Evolutionary conservation across 2,797 vertebrate species (phyloP).

Genomic region (Pelobates cultripes): DNA sequence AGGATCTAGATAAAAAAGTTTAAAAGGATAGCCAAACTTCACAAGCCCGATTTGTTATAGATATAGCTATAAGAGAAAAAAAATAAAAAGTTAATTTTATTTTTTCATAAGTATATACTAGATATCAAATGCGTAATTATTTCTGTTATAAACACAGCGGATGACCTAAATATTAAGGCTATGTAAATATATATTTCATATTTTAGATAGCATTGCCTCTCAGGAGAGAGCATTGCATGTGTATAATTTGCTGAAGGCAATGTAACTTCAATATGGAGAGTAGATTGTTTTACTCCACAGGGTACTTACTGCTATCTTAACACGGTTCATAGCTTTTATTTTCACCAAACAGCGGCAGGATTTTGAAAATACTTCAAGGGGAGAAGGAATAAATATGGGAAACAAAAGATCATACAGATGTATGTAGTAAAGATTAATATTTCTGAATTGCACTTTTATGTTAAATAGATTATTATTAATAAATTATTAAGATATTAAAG

Average conservation of each 20-base stretch:
- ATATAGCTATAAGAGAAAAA: not conserved
- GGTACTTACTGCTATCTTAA: slow-evolving; percentile 42
- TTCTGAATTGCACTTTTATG: too few relatives aligned
- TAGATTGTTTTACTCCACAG: not conserved
- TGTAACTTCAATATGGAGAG: slow-evolving; percentile 26
- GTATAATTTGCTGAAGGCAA: not conserved
- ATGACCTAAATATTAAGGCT: slow-evolving; percentile 17
- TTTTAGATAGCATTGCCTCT: slow-evolving; percentile 40
- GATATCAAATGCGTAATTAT: not conserved
- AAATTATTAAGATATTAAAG: too few relatives aligned
- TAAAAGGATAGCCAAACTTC: too few relatives aligned
- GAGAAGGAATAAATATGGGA: slow-evolving; percentile 45
- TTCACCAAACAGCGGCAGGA: slow-evolving; percentile 3
- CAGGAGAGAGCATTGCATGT: slow-evolving; percentile 5
- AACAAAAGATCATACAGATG: not conserved
- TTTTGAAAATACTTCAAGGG: not conserved
- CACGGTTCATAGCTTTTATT: slow-evolving; percentile 38
- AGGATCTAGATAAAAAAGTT: too few relatives aligned
- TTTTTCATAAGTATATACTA: not conserved
- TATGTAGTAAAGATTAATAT: too few relatives aligned
- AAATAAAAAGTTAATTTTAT: not conserved
- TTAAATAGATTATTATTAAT: too few relatives aligned
- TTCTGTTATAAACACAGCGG: not conserved
- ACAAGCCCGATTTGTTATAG: too few relatives aligned
- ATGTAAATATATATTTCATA: slow-evolving; percentile 28